Percentiles rank a stretch among this genome's conserved stretches.
Conservation (phyloP, 2,797 vertebrate species). For the Thalassophryne amazonica region DNA sequence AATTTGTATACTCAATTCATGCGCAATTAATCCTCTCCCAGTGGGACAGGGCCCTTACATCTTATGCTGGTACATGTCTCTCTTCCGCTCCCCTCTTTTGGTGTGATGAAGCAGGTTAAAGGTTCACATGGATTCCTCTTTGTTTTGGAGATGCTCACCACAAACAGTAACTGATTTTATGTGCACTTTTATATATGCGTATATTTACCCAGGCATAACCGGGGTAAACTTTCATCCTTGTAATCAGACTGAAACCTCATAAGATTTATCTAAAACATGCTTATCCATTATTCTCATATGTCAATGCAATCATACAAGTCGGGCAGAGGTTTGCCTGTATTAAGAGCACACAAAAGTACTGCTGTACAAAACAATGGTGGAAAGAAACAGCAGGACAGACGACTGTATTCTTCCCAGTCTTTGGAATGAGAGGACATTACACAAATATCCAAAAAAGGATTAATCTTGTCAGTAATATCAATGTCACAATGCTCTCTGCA, state of each 20-base stretch:
- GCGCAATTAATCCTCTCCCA: no score
- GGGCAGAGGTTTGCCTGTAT: neutral
- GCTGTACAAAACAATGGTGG: neutral
- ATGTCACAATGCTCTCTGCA: neutral
- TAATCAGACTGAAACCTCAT: neutral
- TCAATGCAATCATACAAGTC: neutral
- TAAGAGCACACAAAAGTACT: no score
- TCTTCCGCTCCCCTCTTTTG: neutral
- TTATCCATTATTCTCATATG: neutral
- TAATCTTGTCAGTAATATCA: neutral
- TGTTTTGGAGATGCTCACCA: conserved; percentile 35
- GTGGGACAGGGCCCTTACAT: no score
- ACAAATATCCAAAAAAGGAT: neutral
- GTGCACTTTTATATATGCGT: neutral
- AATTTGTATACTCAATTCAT: no score
- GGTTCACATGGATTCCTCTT: conserved; percentile 21
- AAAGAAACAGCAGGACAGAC: neutral
- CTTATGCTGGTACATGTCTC: neutral
- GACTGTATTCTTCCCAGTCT: neutral
- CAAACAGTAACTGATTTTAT: conserved; percentile 15
- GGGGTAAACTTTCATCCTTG: conserved; percentile 18
- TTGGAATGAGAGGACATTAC: neutral
- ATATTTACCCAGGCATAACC: no score
- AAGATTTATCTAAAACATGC: neutral
- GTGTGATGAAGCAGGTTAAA: conserved; percentile 35